Conservation (phyloP, 2,888 invertebrate genomes). For the Cyclophora punctaria region DNA sequence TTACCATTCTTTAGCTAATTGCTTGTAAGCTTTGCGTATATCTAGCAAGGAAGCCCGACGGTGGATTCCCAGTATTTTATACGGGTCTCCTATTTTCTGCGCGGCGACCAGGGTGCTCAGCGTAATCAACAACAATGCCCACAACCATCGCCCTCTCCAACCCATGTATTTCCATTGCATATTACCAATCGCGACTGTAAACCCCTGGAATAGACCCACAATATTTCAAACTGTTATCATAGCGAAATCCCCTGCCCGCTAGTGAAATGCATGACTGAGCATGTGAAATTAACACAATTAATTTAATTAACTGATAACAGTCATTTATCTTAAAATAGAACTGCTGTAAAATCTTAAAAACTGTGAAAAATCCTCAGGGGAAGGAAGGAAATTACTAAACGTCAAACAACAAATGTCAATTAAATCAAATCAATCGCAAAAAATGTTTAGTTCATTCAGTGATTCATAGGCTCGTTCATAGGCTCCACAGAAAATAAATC, state of each 20-base stretch:
- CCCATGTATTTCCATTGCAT: constrained; percentile 65
- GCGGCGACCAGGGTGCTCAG: constrained; percentile 39
- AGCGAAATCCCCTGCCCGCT: constrained; percentile 11
- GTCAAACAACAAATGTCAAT: constrained; percentile 27
- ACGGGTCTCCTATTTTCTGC: constrained; percentile 84
- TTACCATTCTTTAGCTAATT: constrained; percentile 93
- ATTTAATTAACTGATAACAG: constrained; percentile 52
- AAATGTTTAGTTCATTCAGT: too few species aligned
- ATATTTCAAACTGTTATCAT: constrained; percentile 13
- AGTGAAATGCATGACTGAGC: constrained; percentile 36
- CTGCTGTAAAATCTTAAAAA: constrained; percentile 54
- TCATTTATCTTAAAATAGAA: constrained; percentile 71
- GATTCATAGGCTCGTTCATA: too few species aligned
- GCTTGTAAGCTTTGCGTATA: constrained; percentile 91
- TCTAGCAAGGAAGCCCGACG: constrained; percentile 85
- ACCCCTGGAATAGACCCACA: constrained; percentile 10
- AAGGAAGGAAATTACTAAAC: constrained; percentile 40
- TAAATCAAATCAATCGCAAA: too few species aligned
- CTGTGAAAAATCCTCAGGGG: constrained; percentile 43
- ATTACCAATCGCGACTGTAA: constrained; percentile 35
- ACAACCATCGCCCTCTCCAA: constrained; percentile 56
- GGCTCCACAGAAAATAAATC: too few species aligned
- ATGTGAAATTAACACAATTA: constrained; percentile 31
- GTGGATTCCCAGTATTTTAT: constrained; percentile 86
- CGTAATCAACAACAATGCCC: constrained; percentile 35